Percentiles rank a stretch among this genome's conserved stretches.
Conservation (phyloP, 2,113 vertebrate genomes). For the Thomomys bottae region DNA sequence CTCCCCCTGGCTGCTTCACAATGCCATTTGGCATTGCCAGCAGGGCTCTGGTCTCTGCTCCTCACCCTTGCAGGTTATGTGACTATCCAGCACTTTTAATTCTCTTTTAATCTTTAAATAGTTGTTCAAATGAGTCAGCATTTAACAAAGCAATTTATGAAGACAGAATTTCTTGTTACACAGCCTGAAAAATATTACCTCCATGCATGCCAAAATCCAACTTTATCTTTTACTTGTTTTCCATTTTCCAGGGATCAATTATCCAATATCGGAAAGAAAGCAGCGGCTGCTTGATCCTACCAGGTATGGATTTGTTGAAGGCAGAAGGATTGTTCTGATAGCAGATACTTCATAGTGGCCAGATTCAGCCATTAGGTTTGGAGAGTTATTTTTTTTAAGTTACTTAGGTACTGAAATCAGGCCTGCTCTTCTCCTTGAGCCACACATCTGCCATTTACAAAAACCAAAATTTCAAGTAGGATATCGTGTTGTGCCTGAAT, state of each 20-base stretch:
- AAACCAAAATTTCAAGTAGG: too few species aligned
- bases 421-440: too few species aligned
- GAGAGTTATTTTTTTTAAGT: too few species aligned
- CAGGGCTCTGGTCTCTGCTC: neutral
- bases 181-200: neutral
- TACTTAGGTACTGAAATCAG: too few species aligned
- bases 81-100: neutral
- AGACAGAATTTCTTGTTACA: too few species aligned
- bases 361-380: neutral
- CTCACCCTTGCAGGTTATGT: fast-evolving
- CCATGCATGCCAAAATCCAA: neutral
- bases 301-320: neutral
- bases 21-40: fast-evolving
- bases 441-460: too few species aligned
- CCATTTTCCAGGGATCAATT: too few species aligned
- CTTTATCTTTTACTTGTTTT: neutral
- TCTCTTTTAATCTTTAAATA: too few species aligned
- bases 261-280: neutral
- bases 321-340: neutral
- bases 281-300: neutral
- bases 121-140: too few species aligned
- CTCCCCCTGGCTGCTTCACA: fast-evolving
- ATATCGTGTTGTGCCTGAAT: too few species aligned
- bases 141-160: too few species aligned
- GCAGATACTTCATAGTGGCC: neutral